These are phyloP conservation scores for Cephalopholis sonnerati DNA, from an alignment of 2,113 vertebrate species.

Conservation along the genomic window DNA sequence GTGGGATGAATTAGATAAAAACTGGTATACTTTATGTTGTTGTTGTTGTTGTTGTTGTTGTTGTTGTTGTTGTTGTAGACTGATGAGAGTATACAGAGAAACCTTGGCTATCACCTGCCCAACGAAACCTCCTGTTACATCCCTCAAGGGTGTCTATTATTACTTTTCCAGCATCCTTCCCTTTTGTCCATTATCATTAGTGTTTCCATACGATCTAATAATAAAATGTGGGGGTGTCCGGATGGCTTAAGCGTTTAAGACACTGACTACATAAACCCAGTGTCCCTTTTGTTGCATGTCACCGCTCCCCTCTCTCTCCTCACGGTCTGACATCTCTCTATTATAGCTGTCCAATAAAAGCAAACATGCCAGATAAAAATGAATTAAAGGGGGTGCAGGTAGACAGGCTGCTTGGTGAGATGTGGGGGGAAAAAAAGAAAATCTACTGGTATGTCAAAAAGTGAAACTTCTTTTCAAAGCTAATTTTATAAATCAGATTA, in stretches of 20 bases:
- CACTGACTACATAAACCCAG: neutral
- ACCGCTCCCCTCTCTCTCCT: neutral
- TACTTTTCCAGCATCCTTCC: neutral
- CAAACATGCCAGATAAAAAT: neutral
- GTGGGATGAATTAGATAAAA: neutral
- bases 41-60: neutral
- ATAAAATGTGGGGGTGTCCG: slow-evolving; percentile 6
- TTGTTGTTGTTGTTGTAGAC: neutral
- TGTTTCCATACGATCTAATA: slow-evolving; percentile 4
- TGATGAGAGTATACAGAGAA: neutral
- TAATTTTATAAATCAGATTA: neutral
- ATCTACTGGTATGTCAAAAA: neutral
- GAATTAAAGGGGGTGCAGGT: neutral
- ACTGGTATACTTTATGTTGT: neutral
- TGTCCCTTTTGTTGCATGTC: slow-evolving; percentile 4
- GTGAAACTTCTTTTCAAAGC: neutral
- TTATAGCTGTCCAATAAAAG: slow-evolving; percentile 9
- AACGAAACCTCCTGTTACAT: slow-evolving; percentile 16
- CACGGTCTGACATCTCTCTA: neutral
- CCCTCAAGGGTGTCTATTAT: slow-evolving; percentile 1
- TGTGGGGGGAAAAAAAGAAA: neutral
- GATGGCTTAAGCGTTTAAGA: slow-evolving; percentile 1
- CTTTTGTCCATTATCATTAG: slow-evolving; percentile 4
- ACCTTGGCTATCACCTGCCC: neutral
- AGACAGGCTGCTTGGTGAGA: neutral